Evolutionary conservation across 2,888 invertebrate genomes (phyloP).

Genomic region (Spialia ferax): DNA sequence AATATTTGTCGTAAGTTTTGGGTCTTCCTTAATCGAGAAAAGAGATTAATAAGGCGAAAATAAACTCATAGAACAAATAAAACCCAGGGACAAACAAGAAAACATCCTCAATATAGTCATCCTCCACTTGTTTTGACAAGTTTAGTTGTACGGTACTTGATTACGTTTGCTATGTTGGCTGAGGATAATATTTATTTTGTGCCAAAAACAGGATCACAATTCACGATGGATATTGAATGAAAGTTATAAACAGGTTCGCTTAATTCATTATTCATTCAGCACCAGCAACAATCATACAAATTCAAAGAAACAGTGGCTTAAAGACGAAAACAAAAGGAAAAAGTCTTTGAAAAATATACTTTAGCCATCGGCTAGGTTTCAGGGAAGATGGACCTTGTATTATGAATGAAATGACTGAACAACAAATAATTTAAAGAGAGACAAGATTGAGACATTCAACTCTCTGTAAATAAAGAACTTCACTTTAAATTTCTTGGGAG

Average conservation of each 20-base stretch:
- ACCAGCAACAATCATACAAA: too few relatives aligned
- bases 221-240: background rate
- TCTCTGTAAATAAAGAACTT: background rate
- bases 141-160: slow-evolving; percentile 34
- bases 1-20: too few relatives aligned
- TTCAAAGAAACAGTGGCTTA: too few relatives aligned
- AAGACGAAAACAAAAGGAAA: too few relatives aligned
- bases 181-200: background rate
- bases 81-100: slow-evolving; percentile 49
- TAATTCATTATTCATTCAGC: too few relatives aligned
- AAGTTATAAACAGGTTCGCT: background rate
- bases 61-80: slow-evolving; percentile 57
- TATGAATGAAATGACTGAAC: background rate
- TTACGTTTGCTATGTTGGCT: background rate
- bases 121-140: slow-evolving; percentile 54
- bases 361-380: background rate
- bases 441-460: background rate
- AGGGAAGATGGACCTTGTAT: background rate
- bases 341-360: too few relatives aligned
- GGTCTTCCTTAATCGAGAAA: background rate
- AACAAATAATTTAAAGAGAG: background rate
- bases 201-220: background rate
- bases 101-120: slow-evolving; percentile 49
- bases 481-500: slow-evolving; percentile 7
- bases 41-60: slow-evolving; percentile 47